phyloP scores from a whole-genome alignment of 2,797 vertebrate genomes.

The Myotis vivesi region DNA sequence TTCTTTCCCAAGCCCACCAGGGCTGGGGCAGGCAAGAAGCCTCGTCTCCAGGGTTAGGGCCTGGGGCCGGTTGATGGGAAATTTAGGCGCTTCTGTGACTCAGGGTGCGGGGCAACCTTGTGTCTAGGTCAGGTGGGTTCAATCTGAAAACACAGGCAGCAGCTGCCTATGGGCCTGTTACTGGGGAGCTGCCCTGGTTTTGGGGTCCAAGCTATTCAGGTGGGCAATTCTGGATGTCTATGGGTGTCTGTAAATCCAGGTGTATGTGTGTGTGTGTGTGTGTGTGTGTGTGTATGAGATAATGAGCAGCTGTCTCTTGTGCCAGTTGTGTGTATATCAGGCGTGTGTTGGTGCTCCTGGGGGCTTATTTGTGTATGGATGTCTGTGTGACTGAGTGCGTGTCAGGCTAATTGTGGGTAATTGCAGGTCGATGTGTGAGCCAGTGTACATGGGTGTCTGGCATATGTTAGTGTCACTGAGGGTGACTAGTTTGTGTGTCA shows the following conservation, averaged over 20 bases:
- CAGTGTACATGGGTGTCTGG: background rate
- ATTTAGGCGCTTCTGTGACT: background rate
- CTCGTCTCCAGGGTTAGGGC: background rate
- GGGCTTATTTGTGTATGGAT: constrained; percentile 14
- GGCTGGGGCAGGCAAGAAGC: rapidly evolving
- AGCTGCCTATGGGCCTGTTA: background rate
- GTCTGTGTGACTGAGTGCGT: background rate
- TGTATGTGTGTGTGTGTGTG: background rate
- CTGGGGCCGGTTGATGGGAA: background rate
- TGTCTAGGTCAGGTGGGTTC: background rate
- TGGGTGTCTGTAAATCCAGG: background rate
- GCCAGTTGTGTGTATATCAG: background rate
- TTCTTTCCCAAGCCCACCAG: background rate
- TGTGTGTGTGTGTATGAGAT: background rate
- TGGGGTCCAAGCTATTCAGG: background rate
- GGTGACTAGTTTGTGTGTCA: constrained; percentile 24
- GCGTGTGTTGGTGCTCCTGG: background rate
- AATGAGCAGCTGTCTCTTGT: background rate
- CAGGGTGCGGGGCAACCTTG: background rate
- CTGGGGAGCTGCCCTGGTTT: background rate
- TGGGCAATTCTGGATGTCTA: background rate
- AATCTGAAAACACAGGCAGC: background rate
- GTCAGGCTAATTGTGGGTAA: constrained; percentile 29
- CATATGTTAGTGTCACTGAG: background rate
- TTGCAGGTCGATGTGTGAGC: constrained; percentile 6